phyloP scores from a whole-genome alignment of 2,797 vertebrate genomes.

The Taeniopygia guttata region DNA sequence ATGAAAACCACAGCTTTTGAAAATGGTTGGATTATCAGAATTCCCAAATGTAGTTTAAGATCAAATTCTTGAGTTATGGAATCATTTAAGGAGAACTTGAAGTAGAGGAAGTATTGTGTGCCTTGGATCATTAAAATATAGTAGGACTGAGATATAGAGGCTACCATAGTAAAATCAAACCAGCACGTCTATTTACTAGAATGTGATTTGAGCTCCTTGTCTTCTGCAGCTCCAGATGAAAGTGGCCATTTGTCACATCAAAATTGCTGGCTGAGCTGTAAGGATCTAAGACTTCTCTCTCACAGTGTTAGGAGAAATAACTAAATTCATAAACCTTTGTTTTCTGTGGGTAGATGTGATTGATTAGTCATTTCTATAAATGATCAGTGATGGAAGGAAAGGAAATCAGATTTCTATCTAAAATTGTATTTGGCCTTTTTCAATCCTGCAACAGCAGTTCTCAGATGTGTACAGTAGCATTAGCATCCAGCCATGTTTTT shows the following conservation, averaged over 20 bases:
- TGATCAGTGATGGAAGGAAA: background rate
- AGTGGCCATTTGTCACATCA: background rate
- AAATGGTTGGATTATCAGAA: background rate
- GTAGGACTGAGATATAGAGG: background rate
- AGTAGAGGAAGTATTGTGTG: background rate
- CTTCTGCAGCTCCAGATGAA: background rate
- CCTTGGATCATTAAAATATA: background rate
- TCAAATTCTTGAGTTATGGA: background rate
- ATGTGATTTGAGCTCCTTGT: background rate
- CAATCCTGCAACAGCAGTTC: background rate
- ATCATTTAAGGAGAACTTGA: background rate
- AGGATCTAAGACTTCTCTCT: background rate
- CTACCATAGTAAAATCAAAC: background rate
- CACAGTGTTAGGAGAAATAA: background rate
- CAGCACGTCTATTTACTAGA: background rate
- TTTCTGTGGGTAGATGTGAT: background rate
- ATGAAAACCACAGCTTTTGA: background rate
- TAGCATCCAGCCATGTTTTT: background rate
- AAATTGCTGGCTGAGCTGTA: background rate
- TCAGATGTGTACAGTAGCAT: background rate
- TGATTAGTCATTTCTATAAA: background rate
- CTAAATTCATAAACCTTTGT: background rate
- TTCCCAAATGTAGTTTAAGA: background rate
- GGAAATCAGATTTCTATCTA: background rate
- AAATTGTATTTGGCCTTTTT: background rate